Evolutionary conservation across 1,140 invertebrate species (phyloP), one percentile per base, ranked within the genome.

Genomic region (Neodiprion pinetum): DNA sequence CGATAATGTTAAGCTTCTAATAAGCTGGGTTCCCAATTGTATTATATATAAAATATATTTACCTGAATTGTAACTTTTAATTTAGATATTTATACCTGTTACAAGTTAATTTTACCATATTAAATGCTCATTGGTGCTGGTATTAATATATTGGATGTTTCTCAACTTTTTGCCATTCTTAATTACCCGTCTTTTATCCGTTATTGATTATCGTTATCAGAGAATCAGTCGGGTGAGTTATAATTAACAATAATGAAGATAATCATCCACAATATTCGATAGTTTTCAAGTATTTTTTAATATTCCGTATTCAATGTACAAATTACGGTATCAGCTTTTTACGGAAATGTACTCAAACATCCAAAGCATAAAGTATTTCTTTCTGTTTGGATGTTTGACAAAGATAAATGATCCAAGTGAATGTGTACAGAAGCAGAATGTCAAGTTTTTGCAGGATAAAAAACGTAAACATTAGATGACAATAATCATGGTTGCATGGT

Each of bases 121-220:
- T 84, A 84, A 85, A 87, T 85, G 81, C 81, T 87, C 83, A 85
- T 86, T 85, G 85, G 85, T 87, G 85, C 84, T 87, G 85, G 85
- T 85, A 80, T 81, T 83, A 79, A 83, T 77, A 68, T 9, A 67
- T 71, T 77, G 75, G 73, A 66, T 75, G 66, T 73, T 75, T 73
- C 14, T 72, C 77, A 70, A 76, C 77, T 78, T 72, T 70, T 77
- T 78, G 76, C 77, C 47, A 69, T 48, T 75, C 73, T 76, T 72
- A 73, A 72, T 61, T 73, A 53, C 65, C 67, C 21, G 21, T 73
- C 72, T 47, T 76, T 72, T 12, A 73, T 50, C 71, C 49, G 48
- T 74, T 40, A 61, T 72, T 70, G 70, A 65, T 53, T 73, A 53
- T 53, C 10, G 50, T 72, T 70, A 72, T 61, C 66, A 12, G 50